Percentiles rank a stretch among this genome's conserved stretches.
phyloP scores from a whole-genome alignment of 2,113 vertebrate genomes.

The Salvelinus sp. region DNA sequence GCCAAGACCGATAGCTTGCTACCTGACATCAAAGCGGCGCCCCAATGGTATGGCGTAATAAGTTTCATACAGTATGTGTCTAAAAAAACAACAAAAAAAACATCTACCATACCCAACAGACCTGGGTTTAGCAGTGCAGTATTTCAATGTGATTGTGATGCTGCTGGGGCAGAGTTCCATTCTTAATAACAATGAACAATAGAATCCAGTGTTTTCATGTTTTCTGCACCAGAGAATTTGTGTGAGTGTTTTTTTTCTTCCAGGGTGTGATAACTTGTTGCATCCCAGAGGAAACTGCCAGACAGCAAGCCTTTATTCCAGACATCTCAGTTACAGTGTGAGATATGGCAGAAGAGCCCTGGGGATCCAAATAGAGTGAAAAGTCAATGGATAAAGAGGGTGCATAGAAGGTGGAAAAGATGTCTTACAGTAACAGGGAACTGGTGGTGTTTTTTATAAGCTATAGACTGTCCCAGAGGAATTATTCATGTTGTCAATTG shows the following conservation, averaged over 20 bases:
- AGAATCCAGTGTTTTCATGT: conserved; percentile 1
- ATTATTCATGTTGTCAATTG: conserved; percentile 80
- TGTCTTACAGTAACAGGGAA: conserved; percentile 77
- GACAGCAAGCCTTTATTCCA: background rate
- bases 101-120: too few relatives aligned
- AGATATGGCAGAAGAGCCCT: conserved; percentile 27
- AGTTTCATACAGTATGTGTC: too few relatives aligned
- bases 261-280: background rate
- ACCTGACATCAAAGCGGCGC: too few relatives aligned
- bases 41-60: too few relatives aligned
- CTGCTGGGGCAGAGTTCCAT: background rate
- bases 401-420: conserved; percentile 40
- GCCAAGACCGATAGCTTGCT: too few relatives aligned
- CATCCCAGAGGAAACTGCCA: background rate
- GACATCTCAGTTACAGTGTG: background rate
- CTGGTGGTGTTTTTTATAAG: conserved; percentile 90
- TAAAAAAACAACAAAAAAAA: rapidly evolving
- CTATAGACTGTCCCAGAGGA: conserved; percentile 89
- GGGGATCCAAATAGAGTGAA: conserved; percentile 33
- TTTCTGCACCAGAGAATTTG: conserved; percentile 1
- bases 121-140: background rate
- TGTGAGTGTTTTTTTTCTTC: background rate
- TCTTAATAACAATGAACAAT: background rate
- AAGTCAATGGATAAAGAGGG: conserved; percentile 5
- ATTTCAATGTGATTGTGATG: conserved; percentile 1